A percentile compares a stretch with the other conserved stretches of the same genome.
phyloP scores from a whole-genome alignment of 2,888 invertebrate genomes.

The Coenonympha arcania region DNA sequence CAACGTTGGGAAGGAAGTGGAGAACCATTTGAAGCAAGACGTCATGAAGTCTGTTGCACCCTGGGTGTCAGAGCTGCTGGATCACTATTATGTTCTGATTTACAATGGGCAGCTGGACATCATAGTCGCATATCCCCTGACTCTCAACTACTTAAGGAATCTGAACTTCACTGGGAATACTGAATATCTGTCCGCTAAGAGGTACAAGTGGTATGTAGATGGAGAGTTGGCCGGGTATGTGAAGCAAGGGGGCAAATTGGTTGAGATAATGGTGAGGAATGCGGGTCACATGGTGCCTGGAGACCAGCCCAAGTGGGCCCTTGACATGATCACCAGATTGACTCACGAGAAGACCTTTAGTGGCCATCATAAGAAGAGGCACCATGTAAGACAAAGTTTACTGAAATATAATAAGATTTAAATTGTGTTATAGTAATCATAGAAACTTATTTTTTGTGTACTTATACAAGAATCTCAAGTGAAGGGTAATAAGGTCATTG shows the following conservation, averaged over 20 bases:
- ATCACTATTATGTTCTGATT: slow-evolving; percentile 81
- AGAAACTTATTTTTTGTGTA: neutral
- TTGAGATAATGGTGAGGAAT: slow-evolving; percentile 82
- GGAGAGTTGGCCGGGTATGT: slow-evolving; percentile 83
- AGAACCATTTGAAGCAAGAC: slow-evolving; percentile 80
- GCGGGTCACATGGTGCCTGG: slow-evolving; percentile 88
- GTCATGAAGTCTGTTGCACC: slow-evolving; percentile 86
- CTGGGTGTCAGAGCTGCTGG: slow-evolving; percentile 79
- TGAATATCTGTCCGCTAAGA: slow-evolving; percentile 77
- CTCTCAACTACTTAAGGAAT: slow-evolving; percentile 82
- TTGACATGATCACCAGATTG: slow-evolving; percentile 81
- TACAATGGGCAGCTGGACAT: slow-evolving; percentile 95
- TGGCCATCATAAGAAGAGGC: neutral
- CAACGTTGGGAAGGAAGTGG: slow-evolving; percentile 77
- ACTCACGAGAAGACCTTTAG: slow-evolving; percentile 71
- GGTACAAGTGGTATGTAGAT: slow-evolving; percentile 80
- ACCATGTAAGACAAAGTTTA: no score
- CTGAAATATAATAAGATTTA: no score
- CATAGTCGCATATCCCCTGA: slow-evolving; percentile 90
- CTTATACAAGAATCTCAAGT: neutral
- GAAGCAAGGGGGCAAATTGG: slow-evolving; percentile 80
- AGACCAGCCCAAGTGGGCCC: slow-evolving; percentile 85
- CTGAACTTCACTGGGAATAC: slow-evolving; percentile 79
- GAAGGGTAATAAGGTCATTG: neutral
- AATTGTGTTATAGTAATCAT: neutral